These are phyloP conservation scores for Octomys mimax DNA, from an alignment of 2,797 vertebrate genomes.

Conservation along the genomic window DNA sequence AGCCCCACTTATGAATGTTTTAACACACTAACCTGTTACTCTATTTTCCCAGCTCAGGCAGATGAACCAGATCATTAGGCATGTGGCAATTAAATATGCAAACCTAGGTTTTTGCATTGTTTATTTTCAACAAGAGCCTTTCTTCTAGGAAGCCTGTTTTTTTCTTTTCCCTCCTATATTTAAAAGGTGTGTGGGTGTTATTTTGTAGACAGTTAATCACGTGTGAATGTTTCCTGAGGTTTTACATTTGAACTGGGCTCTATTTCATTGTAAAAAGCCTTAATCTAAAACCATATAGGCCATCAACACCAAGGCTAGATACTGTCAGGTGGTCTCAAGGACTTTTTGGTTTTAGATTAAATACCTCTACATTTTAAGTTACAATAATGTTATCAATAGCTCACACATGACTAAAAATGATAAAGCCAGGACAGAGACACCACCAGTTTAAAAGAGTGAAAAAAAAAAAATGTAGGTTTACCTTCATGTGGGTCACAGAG, in stretches of 20 bases:
- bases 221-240: constrained; percentile 14
- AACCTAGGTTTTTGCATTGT: not conserved
- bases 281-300: not conserved
- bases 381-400: not conserved
- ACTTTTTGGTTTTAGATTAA: constrained; percentile 63
- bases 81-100: constrained; percentile 28
- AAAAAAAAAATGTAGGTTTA: not conserved
- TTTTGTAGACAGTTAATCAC: constrained; percentile 65
- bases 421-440: not conserved
- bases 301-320: not conserved
- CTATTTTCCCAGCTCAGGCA: not conserved
- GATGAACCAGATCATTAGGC: not conserved
- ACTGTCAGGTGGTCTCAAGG: not conserved
- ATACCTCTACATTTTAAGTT: constrained; percentile 47
- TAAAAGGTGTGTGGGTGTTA: constrained; percentile 38
- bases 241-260: not conserved
- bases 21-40: not conserved
- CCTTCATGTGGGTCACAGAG: not conserved
- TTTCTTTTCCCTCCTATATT: not conserved
- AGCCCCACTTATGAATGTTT: not conserved
- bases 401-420: constrained; percentile 62
- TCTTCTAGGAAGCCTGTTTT: not conserved
- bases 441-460: not conserved
- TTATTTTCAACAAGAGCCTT: not conserved
- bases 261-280: constrained; percentile 18